Percentiles rank a stretch among this genome's conserved stretches.
phyloP scores from a whole-genome alignment of 2,888 invertebrate genomes.

The Furcula furcula region DNA sequence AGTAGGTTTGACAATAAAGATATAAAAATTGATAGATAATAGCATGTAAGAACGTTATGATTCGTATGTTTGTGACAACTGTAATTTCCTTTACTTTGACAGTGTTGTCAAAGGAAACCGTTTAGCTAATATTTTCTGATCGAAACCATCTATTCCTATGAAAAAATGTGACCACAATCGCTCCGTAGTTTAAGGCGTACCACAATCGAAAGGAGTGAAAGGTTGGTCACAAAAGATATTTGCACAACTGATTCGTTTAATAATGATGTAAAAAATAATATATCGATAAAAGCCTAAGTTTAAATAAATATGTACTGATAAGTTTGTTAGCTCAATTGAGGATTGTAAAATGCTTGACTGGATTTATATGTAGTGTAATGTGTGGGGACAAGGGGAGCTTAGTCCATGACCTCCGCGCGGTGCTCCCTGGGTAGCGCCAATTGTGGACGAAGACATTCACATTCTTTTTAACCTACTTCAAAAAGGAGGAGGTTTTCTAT shows the following conservation, averaged over 20 bases:
- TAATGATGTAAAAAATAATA: constrained; percentile 12
- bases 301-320: constrained; percentile 18
- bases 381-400: constrained; percentile 72
- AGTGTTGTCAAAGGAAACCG: constrained; percentile 16
- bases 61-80: constrained; percentile 23
- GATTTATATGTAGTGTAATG: constrained; percentile 15
- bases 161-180: no score
- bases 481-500: no score
- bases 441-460: constrained; percentile 68
- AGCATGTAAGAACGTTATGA: constrained; percentile 26
- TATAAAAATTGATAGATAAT: constrained; percentile 26
- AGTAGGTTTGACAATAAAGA: constrained; percentile 61
- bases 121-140: constrained; percentile 20
- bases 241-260: constrained; percentile 22
- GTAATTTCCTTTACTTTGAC: constrained; percentile 19
- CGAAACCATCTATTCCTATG: no score
- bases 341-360: constrained; percentile 27
- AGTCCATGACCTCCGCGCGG: constrained; percentile 80
- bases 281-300: constrained; percentile 7
- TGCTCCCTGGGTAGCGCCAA: constrained; percentile 80
- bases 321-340: constrained; percentile 30
- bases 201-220: no score
- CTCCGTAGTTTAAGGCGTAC: no score
- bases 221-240: constrained; percentile 21
- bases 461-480: no score